Percentiles rank a stretch among this genome's conserved stretches.
Evolutionary conservation across 2,797 vertebrate species (phyloP).

Genomic region (Chelidonichthys spinosus): DNA sequence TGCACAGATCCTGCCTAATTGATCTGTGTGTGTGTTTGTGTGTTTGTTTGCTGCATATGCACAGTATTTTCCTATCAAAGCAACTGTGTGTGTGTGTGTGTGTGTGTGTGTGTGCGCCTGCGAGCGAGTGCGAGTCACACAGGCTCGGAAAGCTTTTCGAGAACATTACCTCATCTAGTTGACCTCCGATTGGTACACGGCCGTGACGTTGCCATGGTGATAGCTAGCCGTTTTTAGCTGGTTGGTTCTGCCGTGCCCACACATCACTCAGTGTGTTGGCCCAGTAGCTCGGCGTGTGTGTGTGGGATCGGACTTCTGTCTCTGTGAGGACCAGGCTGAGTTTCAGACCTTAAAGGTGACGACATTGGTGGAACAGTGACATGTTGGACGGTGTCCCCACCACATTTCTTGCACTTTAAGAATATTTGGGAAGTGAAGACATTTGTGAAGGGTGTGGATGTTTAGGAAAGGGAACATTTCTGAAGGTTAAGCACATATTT

Average conservation of each 20-base stretch:
- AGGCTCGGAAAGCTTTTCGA: constrained; percentile 56
- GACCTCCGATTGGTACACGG: constrained; percentile 75
- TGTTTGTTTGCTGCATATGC: constrained; percentile 11
- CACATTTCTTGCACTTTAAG: background rate
- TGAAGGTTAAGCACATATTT: background rate
- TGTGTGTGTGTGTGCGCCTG: background rate
- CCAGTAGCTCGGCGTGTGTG: constrained; percentile 31
- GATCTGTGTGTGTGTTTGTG: constrained; percentile 4
- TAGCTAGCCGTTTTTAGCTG: constrained; percentile 71
- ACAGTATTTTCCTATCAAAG: background rate
- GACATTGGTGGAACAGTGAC: background rate
- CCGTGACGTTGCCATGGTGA: constrained; percentile 78
- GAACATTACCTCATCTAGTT: constrained; percentile 81
- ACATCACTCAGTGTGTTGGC: constrained; percentile 49
- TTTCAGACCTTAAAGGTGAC: background rate
- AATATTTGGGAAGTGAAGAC: background rate
- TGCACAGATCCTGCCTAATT: constrained; percentile 10
- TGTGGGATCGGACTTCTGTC: background rate
- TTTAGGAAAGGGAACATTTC: background rate
- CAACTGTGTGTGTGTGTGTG: constrained; percentile 13
- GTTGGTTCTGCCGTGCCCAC: constrained; percentile 69
- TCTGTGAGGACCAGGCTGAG: constrained; percentile 27
- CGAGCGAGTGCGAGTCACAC: constrained; percentile 21
- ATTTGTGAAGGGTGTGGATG: background rate
- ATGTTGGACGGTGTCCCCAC: background rate